A percentile compares a stretch with the other conserved stretches of the same genome.
phyloP scores from a whole-genome alignment of 2,888 invertebrate species.

The Piscicola geometra region DNA sequence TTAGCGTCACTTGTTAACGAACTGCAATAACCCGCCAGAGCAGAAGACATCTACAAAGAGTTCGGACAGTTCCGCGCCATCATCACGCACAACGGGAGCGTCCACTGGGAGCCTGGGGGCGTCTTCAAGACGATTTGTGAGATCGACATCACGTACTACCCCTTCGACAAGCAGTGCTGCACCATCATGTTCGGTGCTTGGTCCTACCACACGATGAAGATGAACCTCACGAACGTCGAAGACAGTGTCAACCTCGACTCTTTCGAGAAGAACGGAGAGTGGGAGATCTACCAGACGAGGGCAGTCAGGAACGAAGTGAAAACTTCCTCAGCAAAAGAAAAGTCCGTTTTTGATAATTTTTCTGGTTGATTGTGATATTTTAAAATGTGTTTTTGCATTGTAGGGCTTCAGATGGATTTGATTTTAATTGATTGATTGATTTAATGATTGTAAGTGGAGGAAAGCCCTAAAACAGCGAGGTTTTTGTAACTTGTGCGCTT shows the following conservation, averaged over 20 bases:
- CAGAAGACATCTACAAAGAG: slow-evolving; percentile 45
- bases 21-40: slow-evolving; percentile 38
- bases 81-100: slow-evolving; percentile 39
- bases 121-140: slow-evolving; percentile 45
- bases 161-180: slow-evolving; percentile 45
- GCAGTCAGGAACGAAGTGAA: slow-evolving; percentile 32
- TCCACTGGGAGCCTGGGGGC: slow-evolving; percentile 47
- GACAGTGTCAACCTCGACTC: slow-evolving; percentile 43
- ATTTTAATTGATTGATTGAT: no score
- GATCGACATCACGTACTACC: slow-evolving; percentile 46
- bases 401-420: no score
- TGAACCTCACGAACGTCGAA: slow-evolving; percentile 44
- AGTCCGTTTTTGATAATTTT: no score
- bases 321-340: slow-evolving; percentile 25
- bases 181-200: slow-evolving; percentile 45
- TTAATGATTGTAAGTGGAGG: no score
- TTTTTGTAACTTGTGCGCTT: no score
- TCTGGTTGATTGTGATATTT: no score
- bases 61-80: slow-evolving; percentile 46
- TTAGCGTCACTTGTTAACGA: no score
- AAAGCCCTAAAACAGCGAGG: no score
- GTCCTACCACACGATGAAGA: slow-evolving; percentile 45
- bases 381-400: no score
- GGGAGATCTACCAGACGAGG: slow-evolving; percentile 41
- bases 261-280: slow-evolving; percentile 45